Conservation (phyloP, 2,888 invertebrate genomes). For the Amitus sp. region DNA sequence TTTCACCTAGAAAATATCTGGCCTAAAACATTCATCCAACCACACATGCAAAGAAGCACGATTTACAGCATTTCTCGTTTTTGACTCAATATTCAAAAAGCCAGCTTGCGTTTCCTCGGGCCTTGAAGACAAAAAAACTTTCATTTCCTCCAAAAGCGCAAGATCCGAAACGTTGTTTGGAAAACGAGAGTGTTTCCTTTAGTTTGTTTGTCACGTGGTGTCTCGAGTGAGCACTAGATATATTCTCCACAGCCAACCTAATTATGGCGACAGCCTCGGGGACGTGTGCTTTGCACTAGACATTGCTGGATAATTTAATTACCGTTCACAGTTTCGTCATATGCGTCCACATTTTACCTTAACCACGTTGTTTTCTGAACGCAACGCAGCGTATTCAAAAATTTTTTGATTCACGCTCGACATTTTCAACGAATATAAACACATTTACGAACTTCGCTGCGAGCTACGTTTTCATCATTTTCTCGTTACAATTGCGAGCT, state of each 20-base stretch:
- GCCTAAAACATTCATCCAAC: no score
- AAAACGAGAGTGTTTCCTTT: not conserved
- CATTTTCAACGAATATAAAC: no score
- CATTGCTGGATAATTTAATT: conserved; percentile 2
- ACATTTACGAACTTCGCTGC: no score
- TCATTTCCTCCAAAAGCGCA: not conserved
- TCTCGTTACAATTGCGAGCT: no score
- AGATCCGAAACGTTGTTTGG: not conserved
- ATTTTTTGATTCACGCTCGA: not conserved
- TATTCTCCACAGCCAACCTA: not conserved
- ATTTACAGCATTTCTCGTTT: no score
- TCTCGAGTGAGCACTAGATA: conserved; percentile 8
- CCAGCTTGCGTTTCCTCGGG: no score
- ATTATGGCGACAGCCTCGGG: conserved; percentile 5
- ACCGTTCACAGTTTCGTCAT: not conserved
- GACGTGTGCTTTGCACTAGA: not conserved
- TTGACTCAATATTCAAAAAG: no score
- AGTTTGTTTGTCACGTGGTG: conserved; percentile 1
- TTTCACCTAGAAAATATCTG: no score
- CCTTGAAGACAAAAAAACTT: not conserved
- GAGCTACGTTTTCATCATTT: no score
- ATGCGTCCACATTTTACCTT: not conserved
- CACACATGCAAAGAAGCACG: no score
- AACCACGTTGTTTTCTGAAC: not conserved
- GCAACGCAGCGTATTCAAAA: not conserved